Conservation (phyloP, 2,113 vertebrate species). For the Indri indri region DNA sequence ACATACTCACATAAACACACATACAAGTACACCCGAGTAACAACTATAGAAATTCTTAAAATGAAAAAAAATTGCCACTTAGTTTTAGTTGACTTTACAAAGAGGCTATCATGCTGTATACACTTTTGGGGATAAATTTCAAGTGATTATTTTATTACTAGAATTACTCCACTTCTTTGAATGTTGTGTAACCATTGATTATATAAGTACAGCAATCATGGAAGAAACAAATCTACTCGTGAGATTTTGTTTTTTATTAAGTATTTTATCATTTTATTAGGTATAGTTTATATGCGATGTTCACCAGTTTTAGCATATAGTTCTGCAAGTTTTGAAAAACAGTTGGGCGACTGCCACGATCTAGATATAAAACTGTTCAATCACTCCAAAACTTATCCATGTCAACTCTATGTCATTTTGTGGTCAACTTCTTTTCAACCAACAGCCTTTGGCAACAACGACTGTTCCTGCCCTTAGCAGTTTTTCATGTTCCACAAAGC, state of each 20-base stretch:
- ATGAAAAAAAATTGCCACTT: not conserved
- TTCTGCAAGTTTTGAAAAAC: not conserved
- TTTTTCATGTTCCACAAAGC: not conserved
- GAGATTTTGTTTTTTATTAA: not conserved
- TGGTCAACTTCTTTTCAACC: not conserved
- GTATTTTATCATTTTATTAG: not conserved
- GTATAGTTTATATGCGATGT: not conserved
- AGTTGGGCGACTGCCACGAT: not conserved
- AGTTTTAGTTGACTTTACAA: not conserved
- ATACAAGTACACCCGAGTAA: not conserved
- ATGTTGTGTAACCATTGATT: not conserved
- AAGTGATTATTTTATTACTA: not conserved
- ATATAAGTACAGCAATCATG: not conserved
- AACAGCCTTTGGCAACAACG: not conserved
- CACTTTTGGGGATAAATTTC: not conserved
- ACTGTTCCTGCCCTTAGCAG: not conserved
- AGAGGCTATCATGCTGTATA: not conserved
- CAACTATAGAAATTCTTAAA: not conserved
- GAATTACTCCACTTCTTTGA: not conserved
- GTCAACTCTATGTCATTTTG: not conserved
- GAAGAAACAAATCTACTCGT: not conserved
- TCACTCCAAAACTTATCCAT: not conserved
- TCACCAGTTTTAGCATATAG: not conserved
- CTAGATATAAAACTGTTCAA: not conserved
- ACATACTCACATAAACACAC: not conserved